Base-by-base conservation (phyloP, 1,140 invertebrate genomes). In the Formica exsecta region DNA sequence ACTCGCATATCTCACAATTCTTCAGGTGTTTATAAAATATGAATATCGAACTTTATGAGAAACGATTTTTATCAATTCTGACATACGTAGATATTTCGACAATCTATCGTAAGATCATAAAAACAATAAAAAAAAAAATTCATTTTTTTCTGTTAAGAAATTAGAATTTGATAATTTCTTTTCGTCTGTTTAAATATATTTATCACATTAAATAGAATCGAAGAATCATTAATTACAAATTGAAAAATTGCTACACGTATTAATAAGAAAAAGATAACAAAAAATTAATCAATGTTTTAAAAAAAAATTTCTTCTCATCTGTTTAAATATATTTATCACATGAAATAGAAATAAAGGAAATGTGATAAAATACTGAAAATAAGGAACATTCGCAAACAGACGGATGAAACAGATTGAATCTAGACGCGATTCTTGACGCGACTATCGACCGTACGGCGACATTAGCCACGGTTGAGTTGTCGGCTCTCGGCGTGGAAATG, bases 381-480 rank as follows among this genome's bases (percentile, higher is more conserved):
- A 25, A 61, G 41, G 7, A 62, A 61, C 22, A 48, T 74, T 9
- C 25, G 38, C 68, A 61, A 73, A 73, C 38, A 36, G 38, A 74
- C n/a, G 13, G 44, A 74, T 83, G 54, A 22, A 41, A 38, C 66
- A 48, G 68, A 83, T 83, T 74, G 66, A 83, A 83, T 83, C 57
- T 38, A 73, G 54, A 73, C 68, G 79, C n/a, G 66, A 59, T 70
- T 61, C 25, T 71, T 44, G 79, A 54, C 32, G n/a, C 68, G 68
- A 73, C 54, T 74, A 74, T 83, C 79, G 79, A 62, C 79, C 77
- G 66, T 81, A 51, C 25, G 66, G 38, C 38, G 66, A 81, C 41
- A 70, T 71, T 70, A 73, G 79, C 79, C 25, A 73, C 66, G 79
- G 79, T 71, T 65, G 79, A 81, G 66, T 68, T 80, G 76, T 71